Percentiles rank a stretch among this genome's conserved stretches.
Evolutionary conservation across 2,113 vertebrate species (phyloP).

Genomic region (Panthera leo): DNA sequence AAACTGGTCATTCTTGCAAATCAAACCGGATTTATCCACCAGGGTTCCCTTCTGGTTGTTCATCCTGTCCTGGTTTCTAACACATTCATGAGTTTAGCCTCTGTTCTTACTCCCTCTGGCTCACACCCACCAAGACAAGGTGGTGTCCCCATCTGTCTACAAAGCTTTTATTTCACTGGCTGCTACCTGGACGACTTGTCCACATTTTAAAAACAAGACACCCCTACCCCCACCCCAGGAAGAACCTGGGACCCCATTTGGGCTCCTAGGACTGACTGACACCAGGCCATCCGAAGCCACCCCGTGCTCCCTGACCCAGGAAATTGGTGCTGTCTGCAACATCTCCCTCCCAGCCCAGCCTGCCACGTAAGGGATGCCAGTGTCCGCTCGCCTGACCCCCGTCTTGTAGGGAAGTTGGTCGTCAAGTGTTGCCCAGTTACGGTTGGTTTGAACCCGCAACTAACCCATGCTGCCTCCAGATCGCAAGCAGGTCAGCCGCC

Average conservation of each 20-base stretch:
- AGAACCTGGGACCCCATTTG: background rate
- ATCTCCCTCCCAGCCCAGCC: too few species aligned
- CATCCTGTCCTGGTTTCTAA: background rate
- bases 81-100: background rate
- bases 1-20: background rate
- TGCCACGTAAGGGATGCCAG: rapidly evolving
- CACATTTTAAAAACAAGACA: background rate
- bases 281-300: background rate
- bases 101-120: background rate
- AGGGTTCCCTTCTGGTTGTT: background rate
- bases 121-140: background rate
- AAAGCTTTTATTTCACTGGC: background rate
- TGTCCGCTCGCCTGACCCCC: background rate
- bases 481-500: slow-evolving; percentile 38
- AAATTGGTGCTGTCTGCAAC: background rate
- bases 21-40: background rate
- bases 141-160: background rate
- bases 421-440: background rate
- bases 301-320: background rate
- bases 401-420: background rate
- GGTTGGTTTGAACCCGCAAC: background rate
- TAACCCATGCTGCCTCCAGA: background rate
- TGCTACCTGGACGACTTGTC: background rate
- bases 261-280: background rate
- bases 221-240: background rate